Percentiles rank a stretch among this genome's conserved stretches.
Evolutionary conservation across 2,888 invertebrate species (phyloP).

Genomic region (Thymelicus lineola): DNA sequence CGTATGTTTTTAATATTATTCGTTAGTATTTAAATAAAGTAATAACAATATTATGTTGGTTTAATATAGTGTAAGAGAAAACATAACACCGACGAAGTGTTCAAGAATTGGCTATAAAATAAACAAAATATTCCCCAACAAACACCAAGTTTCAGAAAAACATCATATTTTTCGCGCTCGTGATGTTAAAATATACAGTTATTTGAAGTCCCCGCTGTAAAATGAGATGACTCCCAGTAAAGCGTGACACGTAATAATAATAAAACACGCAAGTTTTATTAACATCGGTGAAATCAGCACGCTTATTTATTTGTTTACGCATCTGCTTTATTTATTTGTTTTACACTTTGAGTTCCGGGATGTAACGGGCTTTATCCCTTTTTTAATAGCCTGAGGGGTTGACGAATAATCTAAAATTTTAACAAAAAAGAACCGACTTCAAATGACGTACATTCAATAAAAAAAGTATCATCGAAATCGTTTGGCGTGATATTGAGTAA

Average conservation of each 20-base stretch:
- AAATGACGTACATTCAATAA: no score
- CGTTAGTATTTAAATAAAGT: no score
- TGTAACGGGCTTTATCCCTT: no score
- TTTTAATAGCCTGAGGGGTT: no score
- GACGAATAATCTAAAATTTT: no score
- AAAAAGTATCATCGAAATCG: no score
- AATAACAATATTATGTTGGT: no score
- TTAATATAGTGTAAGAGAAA: no score
- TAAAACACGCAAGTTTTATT: conserved; percentile 18
- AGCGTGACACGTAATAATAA: conserved; percentile 21
- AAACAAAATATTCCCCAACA: neutral
- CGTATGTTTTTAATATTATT: no score
- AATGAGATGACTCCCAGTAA: neutral
- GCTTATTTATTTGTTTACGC: neutral
- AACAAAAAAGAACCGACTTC: no score
- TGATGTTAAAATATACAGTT: neutral
- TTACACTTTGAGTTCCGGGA: neutral
- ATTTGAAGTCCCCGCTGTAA: neutral
- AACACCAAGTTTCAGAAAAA: neutral
- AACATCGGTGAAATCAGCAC: conserved; percentile 4
- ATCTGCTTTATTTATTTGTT: neutral
- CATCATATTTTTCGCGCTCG: conserved; percentile 2
- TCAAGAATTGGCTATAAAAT: neutral
- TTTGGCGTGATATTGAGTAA: no score
- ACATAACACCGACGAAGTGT: neutral